Base-by-base conservation (phyloP, 2,888 invertebrate genomes). In the Hirtodrosophila histrioides region DNA sequence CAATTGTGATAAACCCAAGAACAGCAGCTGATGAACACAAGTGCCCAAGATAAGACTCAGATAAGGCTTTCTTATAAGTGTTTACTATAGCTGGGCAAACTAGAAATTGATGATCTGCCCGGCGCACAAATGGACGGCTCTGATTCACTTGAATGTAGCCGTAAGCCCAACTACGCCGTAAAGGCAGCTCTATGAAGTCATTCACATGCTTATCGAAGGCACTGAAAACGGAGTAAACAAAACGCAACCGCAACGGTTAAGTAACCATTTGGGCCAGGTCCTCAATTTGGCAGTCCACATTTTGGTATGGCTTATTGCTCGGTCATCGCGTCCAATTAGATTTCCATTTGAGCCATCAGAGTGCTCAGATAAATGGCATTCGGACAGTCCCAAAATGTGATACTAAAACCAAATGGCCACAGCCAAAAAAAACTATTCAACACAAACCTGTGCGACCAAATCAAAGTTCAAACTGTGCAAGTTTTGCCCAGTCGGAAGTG, bases 321-420 rank as follows among this genome's bases (percentile, higher is more conserved):
- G 80, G 83, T 75, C 86, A 83, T 66, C 64, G 77, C 69, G 66
- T 73, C 73, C 82, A 86, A 83, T 83, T 83, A 86, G 82, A 86
- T 86, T 84, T 61, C 84, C 86, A 86, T 83, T 83, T 64, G 73
- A 69, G 60, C 73, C 84, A 83, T 86, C 81, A 86, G 71, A 83
- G 73, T 69, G 81, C 70, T 69, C 46, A 61, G 72, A 67, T 69
- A 83, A 86, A 79, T 73, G 84, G 57, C 83, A 65, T 51, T 69
- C 53, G 58, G 64, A 61, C 48, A 45, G 41, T 57, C 39, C 66
- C 44, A 29, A 56, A 69, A 62, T 41, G 62, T n/a, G 78, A 43
- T 49, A 72, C 62, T 83, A 83, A 82, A 83, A 83, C 62, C 67
- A 83, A 86, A 83, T 86, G 69, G 86, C 78, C 55, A 50, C 17